Base-by-base conservation (phyloP, 2,888 invertebrate genomes). In the Lypha dubia region DNA sequence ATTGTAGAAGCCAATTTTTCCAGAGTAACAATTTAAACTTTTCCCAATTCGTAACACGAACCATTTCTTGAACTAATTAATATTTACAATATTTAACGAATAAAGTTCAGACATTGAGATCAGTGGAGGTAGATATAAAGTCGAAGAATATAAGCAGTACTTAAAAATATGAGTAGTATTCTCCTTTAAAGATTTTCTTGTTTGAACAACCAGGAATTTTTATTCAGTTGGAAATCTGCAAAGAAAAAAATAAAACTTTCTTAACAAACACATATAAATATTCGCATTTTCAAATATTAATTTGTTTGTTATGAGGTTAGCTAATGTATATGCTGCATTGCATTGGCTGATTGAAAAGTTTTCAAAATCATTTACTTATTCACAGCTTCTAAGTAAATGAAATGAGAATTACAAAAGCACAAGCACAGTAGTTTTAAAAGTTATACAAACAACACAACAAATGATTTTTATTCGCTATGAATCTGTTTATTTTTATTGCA, bases 1-100 rank as follows among this genome's bases (percentile, higher is more conserved):
- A 95, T 92, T 97, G 96, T 56, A 97, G 94, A 3, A 95, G 91
- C 92, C 95, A 96, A 91, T 97, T 97, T 92, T 97, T 97, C 97
- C 97, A 97, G 91, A 96, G 93, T 80, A 97, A 92, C 85, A 97
- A 93, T 15, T 93, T 90, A 89, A 97, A 95, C 90, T 95, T 95
- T 41, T 93, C 92, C 90, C 92, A 93, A 83, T 86, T 90, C 1
- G 88, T 88, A 9, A 90, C 87, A 28, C 87, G 86, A 20, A 83
- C 87, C 91, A 90, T 90, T 63, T 80, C 84, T 22, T 56, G n/a
- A n/a, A n/a, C n/a, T 49, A 73, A 38, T n/a, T 20, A 13, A 8
- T 9, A 56, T 28, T 63, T 65, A 7, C 6, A 24, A 22, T 6
- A 41, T 1, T 11, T n/a, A 17, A 24, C 13, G n/a, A 32, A 28